Percentiles rank a stretch among this genome's conserved stretches.
Conservation (phyloP, 1,140 invertebrate genomes). For the Aradophagus sp. region DNA sequence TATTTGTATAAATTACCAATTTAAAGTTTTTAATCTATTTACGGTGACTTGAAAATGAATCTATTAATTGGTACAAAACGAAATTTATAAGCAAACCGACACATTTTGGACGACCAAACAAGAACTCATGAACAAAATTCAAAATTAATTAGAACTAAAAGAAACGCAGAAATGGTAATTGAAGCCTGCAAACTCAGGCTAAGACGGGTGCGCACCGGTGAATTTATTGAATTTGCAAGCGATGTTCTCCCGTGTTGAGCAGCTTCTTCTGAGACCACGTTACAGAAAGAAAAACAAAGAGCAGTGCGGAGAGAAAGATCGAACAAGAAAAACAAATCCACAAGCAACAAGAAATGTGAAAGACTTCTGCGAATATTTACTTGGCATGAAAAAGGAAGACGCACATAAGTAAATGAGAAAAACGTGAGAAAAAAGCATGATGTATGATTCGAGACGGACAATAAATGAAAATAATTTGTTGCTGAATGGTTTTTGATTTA, state of each 20-base stretch:
- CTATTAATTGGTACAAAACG: too few species aligned
- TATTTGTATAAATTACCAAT: too few species aligned
- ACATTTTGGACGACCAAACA: background rate
- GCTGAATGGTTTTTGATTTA: too few species aligned
- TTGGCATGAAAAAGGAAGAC: too few species aligned
- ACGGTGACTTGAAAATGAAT: too few species aligned
- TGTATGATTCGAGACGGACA: too few species aligned
- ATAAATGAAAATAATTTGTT: too few species aligned
- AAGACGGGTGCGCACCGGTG: constrained; percentile 57
- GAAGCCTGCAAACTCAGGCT: constrained; percentile 52
- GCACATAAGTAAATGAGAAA: too few species aligned
- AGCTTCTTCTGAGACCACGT: constrained; percentile 68
- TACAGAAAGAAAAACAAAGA: constrained; percentile 70
- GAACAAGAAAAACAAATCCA: constrained; percentile 43
- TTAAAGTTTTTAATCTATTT: too few species aligned
- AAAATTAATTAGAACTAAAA: constrained; percentile 36
- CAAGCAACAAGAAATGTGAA: too few species aligned
- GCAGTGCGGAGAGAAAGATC: constrained; percentile 46
- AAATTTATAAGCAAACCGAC: background rate
- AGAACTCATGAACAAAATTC: constrained; percentile 32
- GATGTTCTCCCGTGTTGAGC: constrained; percentile 74
- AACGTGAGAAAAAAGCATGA: too few species aligned
- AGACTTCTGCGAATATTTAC: too few species aligned
- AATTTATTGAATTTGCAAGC: constrained; percentile 75
- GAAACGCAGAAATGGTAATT: constrained; percentile 23